Evolutionary conservation across 2,113 vertebrate genomes (phyloP).

Genomic region (Collichthys lucidus): DNA sequence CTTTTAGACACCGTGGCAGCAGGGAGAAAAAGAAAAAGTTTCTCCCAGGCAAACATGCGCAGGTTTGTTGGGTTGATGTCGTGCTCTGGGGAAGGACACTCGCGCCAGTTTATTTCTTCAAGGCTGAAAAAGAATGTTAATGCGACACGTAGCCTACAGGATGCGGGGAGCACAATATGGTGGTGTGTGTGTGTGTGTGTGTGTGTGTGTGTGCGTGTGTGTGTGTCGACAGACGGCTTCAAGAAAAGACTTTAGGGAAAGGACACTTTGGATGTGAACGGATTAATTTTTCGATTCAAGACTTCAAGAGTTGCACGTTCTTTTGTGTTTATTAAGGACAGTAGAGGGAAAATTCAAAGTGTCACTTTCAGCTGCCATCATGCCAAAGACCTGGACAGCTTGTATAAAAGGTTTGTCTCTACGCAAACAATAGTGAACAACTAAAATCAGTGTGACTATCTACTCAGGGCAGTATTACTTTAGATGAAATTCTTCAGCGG

Average conservation of each 20-base stretch:
- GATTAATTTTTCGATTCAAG: conserved; percentile 32
- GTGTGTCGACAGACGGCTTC: conserved; percentile 37
- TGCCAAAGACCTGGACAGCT: background rate
- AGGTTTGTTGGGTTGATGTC: conserved; percentile 82
- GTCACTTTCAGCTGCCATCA: background rate
- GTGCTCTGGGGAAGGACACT: conserved; percentile 79
- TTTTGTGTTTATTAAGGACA: conserved; percentile 15
- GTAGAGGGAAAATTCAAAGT: background rate
- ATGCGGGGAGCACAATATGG: background rate
- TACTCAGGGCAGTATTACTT: conserved; percentile 42
- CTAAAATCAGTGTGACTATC: conserved; percentile 60
- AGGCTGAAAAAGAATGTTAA: conserved; percentile 76
- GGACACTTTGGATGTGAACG: conserved; percentile 31
- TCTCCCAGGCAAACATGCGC: conserved; percentile 82
- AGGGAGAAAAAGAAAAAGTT: conserved; percentile 76
- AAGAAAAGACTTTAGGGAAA: conserved; percentile 41
- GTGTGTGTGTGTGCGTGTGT: too few species aligned
- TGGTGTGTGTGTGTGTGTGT: background rate
- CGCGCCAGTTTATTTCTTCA: conserved; percentile 66
- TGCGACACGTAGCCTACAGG: conserved; percentile 52
- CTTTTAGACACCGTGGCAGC: conserved; percentile 82
- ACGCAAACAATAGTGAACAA: conserved; percentile 43
- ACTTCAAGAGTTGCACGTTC: conserved; percentile 4
- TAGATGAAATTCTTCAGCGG: conserved; percentile 53
- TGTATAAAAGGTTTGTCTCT: conserved; percentile 6